Evolutionary conservation across 2,797 vertebrate species (phyloP), one percentile per base, ranked within the genome.

Genomic region (Pelochelys cantorii): DNA sequence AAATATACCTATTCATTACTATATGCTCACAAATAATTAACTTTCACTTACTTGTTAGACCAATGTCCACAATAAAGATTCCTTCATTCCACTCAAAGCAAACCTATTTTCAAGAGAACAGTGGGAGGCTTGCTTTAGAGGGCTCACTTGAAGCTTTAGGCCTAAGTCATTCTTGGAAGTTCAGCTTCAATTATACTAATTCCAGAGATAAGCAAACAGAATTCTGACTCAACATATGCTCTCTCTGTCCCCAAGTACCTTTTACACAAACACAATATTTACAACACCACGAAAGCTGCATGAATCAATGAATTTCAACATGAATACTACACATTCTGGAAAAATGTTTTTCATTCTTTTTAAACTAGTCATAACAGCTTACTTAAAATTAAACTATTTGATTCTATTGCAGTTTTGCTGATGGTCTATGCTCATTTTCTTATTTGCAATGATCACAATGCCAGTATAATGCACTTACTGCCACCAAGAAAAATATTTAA

Each of bases 121-220:
- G 65, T 23, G 7, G 17, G 78, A 59, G 57, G 85, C 48, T 84
- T 89, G 17, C 53, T 92, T 79, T 93, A 60, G 48, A 85, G 59
- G 65, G 17, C 4, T 92, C 55, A 95, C 11, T 78, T 65, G 60
- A 65, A 78, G 25, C 14, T 88, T 55, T 81, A 83, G 0, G 0
- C 22, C 91, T 91, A 86, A 90, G 56, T 79, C 52, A 80, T 80
- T 92, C 80, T 81, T 80, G 75, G 81, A 87, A 87, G 37, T 75
- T 74, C 55, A 78, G 55, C 74, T 90, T 14, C 71, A 54, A 80
- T 25, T 42, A 80, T 79, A 83, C 79, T 75, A 84, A 85, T 85
- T 79, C 37, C 88, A 81, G 29, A 31, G 60, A 88, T 62, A 75
- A 31, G 62, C 17, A 82, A 83, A 82, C 54, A 83, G 55, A 79